Conservation (phyloP, 2,797 vertebrate genomes). For the Artibeus lituratus region DNA sequence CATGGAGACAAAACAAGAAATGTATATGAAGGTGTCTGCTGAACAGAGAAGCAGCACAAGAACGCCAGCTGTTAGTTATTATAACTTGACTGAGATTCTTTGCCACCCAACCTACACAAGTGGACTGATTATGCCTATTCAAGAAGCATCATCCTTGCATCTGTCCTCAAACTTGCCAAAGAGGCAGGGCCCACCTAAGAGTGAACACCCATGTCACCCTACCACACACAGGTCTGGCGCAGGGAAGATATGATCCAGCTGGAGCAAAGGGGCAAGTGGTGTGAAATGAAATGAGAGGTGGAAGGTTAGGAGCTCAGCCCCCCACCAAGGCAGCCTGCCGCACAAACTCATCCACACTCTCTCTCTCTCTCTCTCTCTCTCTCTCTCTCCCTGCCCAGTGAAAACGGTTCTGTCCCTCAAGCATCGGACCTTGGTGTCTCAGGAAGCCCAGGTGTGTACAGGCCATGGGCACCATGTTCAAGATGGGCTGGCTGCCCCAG, state of each 20-base stretch:
- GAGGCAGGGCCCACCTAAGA: background rate
- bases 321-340: background rate
- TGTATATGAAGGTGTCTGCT: background rate
- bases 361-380: background rate
- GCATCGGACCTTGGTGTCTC: background rate
- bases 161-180: background rate
- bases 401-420: background rate
- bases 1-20: background rate
- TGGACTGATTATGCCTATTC: no score
- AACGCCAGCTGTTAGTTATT: background rate
- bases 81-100: background rate
- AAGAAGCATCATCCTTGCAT: background rate
- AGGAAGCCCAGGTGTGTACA: no score
- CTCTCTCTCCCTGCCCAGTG: background rate
- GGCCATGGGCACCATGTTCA: rapidly evolving
- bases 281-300: rapidly evolving
- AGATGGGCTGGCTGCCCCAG: background rate
- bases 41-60: rapidly evolving
- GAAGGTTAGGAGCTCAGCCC: no score
- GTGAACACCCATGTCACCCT: background rate
- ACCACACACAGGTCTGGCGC: background rate
- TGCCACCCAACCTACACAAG: background rate
- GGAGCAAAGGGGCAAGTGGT: background rate
- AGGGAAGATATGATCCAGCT: rapidly evolving
- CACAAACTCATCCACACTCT: background rate